A percentile compares a stretch with the other conserved stretches of the same genome.
Evolutionary conservation across 2,888 invertebrate genomes (phyloP).

Genomic region (Sicus ferrugineus): DNA sequence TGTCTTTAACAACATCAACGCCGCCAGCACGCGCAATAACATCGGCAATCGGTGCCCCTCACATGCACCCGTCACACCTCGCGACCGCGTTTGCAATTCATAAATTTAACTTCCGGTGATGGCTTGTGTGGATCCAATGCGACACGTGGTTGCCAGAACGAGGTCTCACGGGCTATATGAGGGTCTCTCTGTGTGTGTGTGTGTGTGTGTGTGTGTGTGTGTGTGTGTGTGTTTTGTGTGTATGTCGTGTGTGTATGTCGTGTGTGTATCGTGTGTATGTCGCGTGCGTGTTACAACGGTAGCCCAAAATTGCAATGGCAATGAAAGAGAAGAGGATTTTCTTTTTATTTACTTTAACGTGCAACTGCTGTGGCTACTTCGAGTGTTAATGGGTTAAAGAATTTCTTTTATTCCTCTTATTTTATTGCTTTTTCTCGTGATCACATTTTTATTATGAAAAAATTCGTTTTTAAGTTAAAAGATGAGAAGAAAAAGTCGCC

Average conservation of each 20-base stretch:
- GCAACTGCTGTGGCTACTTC: too few relatives aligned
- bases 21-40: neutral
- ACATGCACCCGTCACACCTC: neutral
- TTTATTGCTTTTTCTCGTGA: neutral
- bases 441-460: too few relatives aligned
- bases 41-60: neutral
- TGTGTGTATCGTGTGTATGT: too few relatives aligned
- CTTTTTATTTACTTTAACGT: neutral
- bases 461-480: too few relatives aligned
- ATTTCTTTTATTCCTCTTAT: neutral
- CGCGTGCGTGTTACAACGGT: too few relatives aligned
- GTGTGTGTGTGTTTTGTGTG: neutral
- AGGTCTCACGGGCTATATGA: neutral
- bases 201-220: neutral
- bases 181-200: neutral
- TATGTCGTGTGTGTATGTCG: too few relatives aligned
- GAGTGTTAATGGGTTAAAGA: too few relatives aligned
- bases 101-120: constrained; percentile 17
- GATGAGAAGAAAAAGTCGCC: neutral
- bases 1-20: neutral
- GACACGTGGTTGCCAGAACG: neutral
- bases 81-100: constrained; percentile 13
- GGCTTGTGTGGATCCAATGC: neutral
- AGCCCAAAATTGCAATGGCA: neutral
- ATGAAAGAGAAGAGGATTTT: neutral